These are phyloP conservation scores for Pseudorhombus dupliciocellatus DNA, from an alignment of 2,113 vertebrate species.

Conservation along the genomic window DNA sequence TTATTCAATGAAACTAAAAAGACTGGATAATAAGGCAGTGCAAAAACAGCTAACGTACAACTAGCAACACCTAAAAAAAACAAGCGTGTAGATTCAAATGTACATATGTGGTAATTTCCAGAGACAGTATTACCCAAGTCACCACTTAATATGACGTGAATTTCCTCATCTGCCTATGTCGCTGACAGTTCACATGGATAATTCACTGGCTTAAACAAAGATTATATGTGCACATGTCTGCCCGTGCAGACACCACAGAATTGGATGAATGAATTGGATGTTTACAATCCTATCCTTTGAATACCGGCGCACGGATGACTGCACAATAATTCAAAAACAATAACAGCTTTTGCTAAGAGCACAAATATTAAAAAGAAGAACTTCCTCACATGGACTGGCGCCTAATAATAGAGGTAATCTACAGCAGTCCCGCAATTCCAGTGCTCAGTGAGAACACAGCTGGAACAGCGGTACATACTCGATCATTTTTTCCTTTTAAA, in stretches of 20 bases:
- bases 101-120: neutral
- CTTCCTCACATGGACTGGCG: neutral
- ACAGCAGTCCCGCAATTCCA: conserved; percentile 22
- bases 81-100: too few species aligned
- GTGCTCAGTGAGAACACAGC: conserved; percentile 44
- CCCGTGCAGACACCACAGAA: neutral
- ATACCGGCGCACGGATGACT: neutral
- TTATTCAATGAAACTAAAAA: neutral
- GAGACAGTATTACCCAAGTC: neutral
- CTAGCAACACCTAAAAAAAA: too few species aligned
- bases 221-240: neutral
- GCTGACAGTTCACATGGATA: neutral
- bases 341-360: neutral
- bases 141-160: neutral
- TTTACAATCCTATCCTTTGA: neutral
- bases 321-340: conserved; percentile 15
- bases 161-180: neutral
- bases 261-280: neutral
- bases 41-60: too few species aligned
- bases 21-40: neutral
- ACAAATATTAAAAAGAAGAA: neutral
- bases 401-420: conserved; percentile 21
- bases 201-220: neutral
- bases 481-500: conserved; percentile 52
- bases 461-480: conserved; percentile 30